Evolutionary conservation across 2,888 invertebrate species (phyloP).

Genomic region (Lathronympha strigana): DNA sequence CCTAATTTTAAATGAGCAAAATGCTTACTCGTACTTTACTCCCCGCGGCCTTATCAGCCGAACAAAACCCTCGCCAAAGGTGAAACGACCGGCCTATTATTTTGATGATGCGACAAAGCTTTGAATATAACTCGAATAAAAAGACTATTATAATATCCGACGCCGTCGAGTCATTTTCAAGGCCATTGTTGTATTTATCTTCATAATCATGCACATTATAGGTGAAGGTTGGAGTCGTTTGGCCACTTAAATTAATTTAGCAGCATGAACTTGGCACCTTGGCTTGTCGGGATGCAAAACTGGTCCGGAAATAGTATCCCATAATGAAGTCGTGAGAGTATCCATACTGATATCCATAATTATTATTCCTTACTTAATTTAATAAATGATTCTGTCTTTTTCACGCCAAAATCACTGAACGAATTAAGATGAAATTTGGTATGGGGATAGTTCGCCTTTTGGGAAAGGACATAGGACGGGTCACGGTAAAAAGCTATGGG

Average conservation of each 20-base stretch:
- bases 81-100: conserved; percentile 67
- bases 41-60: conserved; percentile 58
- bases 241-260: conserved; percentile 40
- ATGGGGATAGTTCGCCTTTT: too few relatives aligned
- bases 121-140: conserved; percentile 59
- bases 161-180: conserved; percentile 52
- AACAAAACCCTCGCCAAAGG: conserved; percentile 61
- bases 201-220: conserved; percentile 46
- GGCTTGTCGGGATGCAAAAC: conserved; percentile 9
- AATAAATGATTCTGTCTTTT: too few relatives aligned
- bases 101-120: conserved; percentile 70
- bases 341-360: neutral
- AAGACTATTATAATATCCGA: conserved; percentile 49
- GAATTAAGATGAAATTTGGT: too few relatives aligned
- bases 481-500: too few relatives aligned
- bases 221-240: conserved; percentile 45
- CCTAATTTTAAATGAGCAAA: conserved; percentile 43
- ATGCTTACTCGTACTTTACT: conserved; percentile 54
- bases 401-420: too few relatives aligned
- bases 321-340: neutral
- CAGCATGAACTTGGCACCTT: conserved; percentile 17
- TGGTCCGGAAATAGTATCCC: neutral
- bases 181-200: conserved; percentile 53
- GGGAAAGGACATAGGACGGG: too few relatives aligned
- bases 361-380: too few relatives aligned